Evolutionary conservation across 2,888 invertebrate genomes (phyloP), one percentile per base, ranked within the genome.

Genomic region (Drosophila bunnanda): DNA sequence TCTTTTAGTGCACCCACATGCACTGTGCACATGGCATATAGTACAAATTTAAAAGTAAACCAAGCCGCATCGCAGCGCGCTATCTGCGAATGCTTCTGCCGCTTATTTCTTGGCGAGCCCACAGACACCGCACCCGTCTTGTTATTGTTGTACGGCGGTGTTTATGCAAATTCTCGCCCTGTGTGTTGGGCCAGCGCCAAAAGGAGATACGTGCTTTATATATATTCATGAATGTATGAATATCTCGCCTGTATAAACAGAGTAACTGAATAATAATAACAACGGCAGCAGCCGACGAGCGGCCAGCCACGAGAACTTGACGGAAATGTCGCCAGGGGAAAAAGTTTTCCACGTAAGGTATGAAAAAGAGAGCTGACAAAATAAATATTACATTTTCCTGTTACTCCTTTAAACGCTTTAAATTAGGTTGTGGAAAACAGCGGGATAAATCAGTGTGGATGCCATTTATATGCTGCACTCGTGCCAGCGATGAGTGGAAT

Each of bases 1-100:
- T 64, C 10, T 48, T 17, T 50, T 25, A 20, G 66, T 65, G 66
- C 4, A 20, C 12, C 17, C 39, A 41, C 59, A 60, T 60, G 59
- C 38, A 59, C 59, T 39, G 59, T 28, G 39, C 22, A 34, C 25
- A 48, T 30, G 79, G 75, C 79, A 87, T 74, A 79, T 74, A 79
- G 82, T 87, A 81, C 74, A 87, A 89, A 87, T 87, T 87, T 87
- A 89, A 84, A 89, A 88, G 85, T 82, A 79, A 89, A 74, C 88
- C 88, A 78, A 89, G 85, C 72, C 75, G 73, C 75, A 73, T 71
- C 79, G 71, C 76, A 75, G 71, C 64, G 65, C 77, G 87, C 87
- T 83, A 83, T 84, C 88, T 84, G 71, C 67, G 87, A 76, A 80
- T 88, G 80, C 82, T 64, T 59, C 54, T 74, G 66, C 58, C 75